Base-by-base conservation (phyloP, 1,140 invertebrate genomes). In the Drosophila aff. region DNA sequence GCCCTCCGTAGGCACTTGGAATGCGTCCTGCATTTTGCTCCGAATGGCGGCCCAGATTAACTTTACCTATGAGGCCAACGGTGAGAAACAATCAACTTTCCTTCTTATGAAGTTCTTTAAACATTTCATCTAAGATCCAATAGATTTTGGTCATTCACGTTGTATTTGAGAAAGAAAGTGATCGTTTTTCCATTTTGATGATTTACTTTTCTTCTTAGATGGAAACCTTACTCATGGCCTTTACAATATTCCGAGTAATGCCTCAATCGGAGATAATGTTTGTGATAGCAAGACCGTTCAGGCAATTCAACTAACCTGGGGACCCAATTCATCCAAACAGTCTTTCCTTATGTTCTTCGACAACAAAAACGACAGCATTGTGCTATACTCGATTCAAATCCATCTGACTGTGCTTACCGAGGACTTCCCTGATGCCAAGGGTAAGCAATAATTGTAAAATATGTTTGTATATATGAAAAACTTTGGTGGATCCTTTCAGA, bases 11-110 rank as follows among this genome's bases (percentile, higher is more conserved):
- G 94, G 94, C 28, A 94, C 90, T 66, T 96, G 95, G 95, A 92
- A 87, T 46, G 84, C 92, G 4, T 94, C 94, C 8, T 96, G 95
- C 80, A 94, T 96, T 44, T 82, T 96, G 16, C 82, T 95, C 3
- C 92, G 94, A 87, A 95, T 96, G 94, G 95, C 95, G 6, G 93
- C 94, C 13, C 94, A 95, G 62, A 85, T 96, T 15, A 95, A 95
- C 79, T 91, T 96, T 40, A 94, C 94, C 8, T 95, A 95, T 77
- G 75, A 81, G 21, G 93, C 92, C 36, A 91, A 85, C 62, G 91
- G 93, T 87, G 81, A 92, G 66, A 41, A 11, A 59, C 13, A 38
- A 16, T 21, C 8, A 52, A 7, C 26, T 18, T n/a, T 50, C 5
- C 26, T n/a, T n/a, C 10, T n/a, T 28, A 10, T 10, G 23, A 4